Conservation (phyloP, 2,797 vertebrate genomes). For the Sebastes wilsoni region DNA sequence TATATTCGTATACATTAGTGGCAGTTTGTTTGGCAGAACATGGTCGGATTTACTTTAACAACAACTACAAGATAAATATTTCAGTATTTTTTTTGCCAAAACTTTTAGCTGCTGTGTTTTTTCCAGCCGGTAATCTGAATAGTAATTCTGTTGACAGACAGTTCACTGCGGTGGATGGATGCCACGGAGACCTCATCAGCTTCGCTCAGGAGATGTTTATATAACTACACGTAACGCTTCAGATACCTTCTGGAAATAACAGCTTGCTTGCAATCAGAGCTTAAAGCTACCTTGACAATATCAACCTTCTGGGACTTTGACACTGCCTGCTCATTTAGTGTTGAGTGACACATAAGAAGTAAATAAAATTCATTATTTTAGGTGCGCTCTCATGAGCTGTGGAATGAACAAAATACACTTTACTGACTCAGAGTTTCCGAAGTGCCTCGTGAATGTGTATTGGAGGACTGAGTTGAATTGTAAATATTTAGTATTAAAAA, state of each 20-base stretch:
- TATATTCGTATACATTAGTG: background rate
- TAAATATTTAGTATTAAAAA: background rate
- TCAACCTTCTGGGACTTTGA: slow-evolving; percentile 40
- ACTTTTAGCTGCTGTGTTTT: background rate
- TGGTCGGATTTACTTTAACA: background rate
- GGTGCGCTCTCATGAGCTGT: slow-evolving; percentile 7
- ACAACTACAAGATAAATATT: background rate
- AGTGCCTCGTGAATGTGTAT: background rate
- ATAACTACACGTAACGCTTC: slow-evolving; percentile 29
- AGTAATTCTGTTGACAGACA: slow-evolving; percentile 49
- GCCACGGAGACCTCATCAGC: slow-evolving; percentile 44
- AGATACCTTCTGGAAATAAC: slow-evolving; percentile 52
- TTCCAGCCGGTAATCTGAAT: slow-evolving; percentile 18
- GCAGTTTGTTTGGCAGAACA: background rate
- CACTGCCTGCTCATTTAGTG: slow-evolving; percentile 19
- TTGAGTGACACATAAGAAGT: slow-evolving; percentile 38
- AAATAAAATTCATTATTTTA: slow-evolving; percentile 12
- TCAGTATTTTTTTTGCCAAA: slow-evolving; percentile 7
- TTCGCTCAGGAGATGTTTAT: slow-evolving; percentile 39
- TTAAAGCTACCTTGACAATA: slow-evolving; percentile 48
- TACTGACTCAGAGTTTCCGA: background rate
- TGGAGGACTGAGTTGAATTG: background rate
- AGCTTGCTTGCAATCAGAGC: slow-evolving; percentile 45
- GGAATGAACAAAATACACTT: slow-evolving; percentile 15
- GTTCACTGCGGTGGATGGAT: slow-evolving; percentile 29